Base-by-base conservation (phyloP, 2,113 vertebrate species). In the Lasiurus borealis region DNA sequence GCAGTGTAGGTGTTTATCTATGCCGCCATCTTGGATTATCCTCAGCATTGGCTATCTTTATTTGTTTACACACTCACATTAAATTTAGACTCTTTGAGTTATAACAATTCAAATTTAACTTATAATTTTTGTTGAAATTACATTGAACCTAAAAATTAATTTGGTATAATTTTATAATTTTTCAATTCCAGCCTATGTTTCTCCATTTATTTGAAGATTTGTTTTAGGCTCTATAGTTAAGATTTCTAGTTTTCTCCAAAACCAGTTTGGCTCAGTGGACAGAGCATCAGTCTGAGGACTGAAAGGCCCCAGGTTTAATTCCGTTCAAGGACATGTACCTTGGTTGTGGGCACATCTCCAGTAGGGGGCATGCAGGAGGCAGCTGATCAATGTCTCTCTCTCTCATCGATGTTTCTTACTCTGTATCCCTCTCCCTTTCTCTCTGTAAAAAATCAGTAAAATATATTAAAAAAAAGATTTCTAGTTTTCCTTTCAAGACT, bases 101-200 rank as follows among this genome's bases (percentile, higher is more conserved):
- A 64, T 85, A 75, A 62, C 13, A 59, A 72, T 25, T 50, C 6
- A 77, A 71, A 71, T 15, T 59, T 85, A 59, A 31, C 18, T 27
- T 36, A 46, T 3, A 76, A 48, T 29, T 88, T 88, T 90, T 80
- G 8, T 88, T 85, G 11, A 66, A 81, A 91, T 85, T 81, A 88
- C 0, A 81, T 8, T 10, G 52, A 76, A 29, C 9, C 4, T 87
- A 31, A 2, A 86, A 83, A 75, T 77, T 76, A 88, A 62, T 34
- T 68, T 72, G 16, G 21, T 75, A 64, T 11, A 78, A 84, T 87
- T 85, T 72, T 85, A 75, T 80, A 10, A 46, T 8, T 54, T 89
- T 25, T 54, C 1, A 85, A 19, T 27, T 95, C 82, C 8, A 71
- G 25, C 12, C 8, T 57, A 14, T 82, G 29, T 40, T 73, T 83